Conservation (phyloP, 2,113 vertebrate species). For the Alectura lathami region DNA sequence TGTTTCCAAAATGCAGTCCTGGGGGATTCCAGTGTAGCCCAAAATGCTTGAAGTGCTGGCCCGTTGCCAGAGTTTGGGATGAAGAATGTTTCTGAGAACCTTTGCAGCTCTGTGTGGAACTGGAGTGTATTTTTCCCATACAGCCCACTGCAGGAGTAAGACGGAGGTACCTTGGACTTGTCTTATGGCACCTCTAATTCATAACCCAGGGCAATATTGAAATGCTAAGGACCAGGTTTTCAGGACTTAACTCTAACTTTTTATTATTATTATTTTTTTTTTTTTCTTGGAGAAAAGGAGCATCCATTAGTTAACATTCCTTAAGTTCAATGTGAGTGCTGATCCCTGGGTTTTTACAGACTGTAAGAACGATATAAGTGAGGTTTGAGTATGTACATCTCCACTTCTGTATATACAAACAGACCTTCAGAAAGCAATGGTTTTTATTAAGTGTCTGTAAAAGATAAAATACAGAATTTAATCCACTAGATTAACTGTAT, state of each 20-base stretch:
- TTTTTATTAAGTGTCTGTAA: neutral
- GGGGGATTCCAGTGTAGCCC: constrained; percentile 45
- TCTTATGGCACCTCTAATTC: neutral
- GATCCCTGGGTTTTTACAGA: neutral
- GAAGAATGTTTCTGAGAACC: constrained; percentile 29
- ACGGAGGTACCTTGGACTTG: neutral
- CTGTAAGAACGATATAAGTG: neutral
- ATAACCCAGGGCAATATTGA: neutral
- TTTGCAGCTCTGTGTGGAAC: neutral
- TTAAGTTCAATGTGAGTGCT: neutral
- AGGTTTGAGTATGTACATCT: fast-evolving
- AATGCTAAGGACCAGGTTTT: constrained; percentile 13
- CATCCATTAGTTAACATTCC: neutral
- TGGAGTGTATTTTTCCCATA: neutral
- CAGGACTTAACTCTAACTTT: neutral
- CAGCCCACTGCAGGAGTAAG: neutral
- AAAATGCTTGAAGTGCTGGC: constrained; percentile 58
- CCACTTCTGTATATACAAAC: neutral
- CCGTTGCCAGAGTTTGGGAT: neutral
- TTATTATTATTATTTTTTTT: no score
- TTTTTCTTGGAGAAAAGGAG: neutral
- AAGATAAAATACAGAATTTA: neutral
- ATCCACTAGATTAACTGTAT: neutral
- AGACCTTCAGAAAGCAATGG: neutral
- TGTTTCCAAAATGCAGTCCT: constrained; percentile 20